Conservation (phyloP, 2,113 vertebrate genomes). For the Larimichthys crocea region DNA sequence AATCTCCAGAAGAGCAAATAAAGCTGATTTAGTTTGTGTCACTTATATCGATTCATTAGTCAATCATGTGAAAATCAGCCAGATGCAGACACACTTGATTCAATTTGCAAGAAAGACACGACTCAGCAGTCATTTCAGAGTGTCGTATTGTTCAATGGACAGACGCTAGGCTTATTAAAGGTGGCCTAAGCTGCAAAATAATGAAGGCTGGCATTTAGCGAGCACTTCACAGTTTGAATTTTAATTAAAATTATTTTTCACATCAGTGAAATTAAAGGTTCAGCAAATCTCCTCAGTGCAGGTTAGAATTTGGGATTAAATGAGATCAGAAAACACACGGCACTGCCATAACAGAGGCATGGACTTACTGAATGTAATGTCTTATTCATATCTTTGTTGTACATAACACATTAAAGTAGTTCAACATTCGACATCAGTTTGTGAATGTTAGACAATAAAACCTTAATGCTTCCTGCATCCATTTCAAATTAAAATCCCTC, state of each 20-base stretch:
- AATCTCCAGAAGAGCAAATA: constrained; percentile 41
- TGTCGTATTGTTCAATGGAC: constrained; percentile 38
- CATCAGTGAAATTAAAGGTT: not conserved
- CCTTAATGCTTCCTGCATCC: too few relatives aligned
- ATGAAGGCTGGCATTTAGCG: constrained; percentile 67
- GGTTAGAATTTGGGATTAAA: not conserved
- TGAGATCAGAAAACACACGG: not conserved
- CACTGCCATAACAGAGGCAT: not conserved
- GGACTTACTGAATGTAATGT: too few relatives aligned
- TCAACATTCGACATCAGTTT: not conserved
- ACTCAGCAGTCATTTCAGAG: constrained; percentile 45
- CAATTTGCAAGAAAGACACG: constrained; percentile 48
- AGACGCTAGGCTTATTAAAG: constrained; percentile 58
- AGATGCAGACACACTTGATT: constrained; percentile 63
- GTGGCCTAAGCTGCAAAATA: constrained; percentile 40
- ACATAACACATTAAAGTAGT: not conserved
- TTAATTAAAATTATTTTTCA: constrained; percentile 29
- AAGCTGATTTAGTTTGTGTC: constrained; percentile 43
- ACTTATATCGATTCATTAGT: constrained; percentile 58
- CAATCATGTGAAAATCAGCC: constrained; percentile 60
- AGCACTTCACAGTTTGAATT: constrained; percentile 42
- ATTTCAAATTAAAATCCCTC: too few relatives aligned
- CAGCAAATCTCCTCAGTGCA: constrained; percentile 5
- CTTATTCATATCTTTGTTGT: not conserved
- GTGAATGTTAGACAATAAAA: too few relatives aligned